Evolutionary conservation across 2,113 vertebrate genomes (phyloP), one percentile per base, ranked within the genome.

Genomic region (Poecilia latipinna): DNA sequence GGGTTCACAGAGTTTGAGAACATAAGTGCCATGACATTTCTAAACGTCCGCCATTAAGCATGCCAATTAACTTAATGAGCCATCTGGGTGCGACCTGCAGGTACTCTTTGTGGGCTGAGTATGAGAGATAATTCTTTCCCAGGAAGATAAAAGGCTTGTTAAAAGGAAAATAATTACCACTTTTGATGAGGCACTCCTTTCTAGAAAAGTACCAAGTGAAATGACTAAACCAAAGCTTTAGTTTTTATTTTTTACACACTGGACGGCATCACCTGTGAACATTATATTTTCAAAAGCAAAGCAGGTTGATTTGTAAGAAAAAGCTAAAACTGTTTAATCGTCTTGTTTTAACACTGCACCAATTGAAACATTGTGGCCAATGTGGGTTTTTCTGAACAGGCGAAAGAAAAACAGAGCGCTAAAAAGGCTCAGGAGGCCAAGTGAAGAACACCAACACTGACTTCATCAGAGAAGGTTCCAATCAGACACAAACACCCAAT

Each of bases 381-480:
- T 78, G 8, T 77, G 68, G 32, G 33, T 48, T 61, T 42, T 80
- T 77, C 37, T 71, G 68, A 12, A 61, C 75, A 99, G 97, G 97
- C 97, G 0, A 99, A 99, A 93, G 97, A 98, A 94, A 99, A 99
- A 92, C 97, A 99, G 92, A 96, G 96, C 82, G 95, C 97, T 92
- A 98, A 98, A 94, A 98, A 98, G 94, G 95, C 94, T 78, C 97
- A 98, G 93, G 97, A 98, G 90, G 96, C 97, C 87, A 99, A 99
- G 92, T 99, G 92, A 96, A 72, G 51, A 35, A 12, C 66, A 61
- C 12, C 61, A 29, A 69, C 31, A 54, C 5, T 48, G 28, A 57
- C 73, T 35, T 54, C 62, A 74, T 8, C 66, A 77, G 65, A 75
- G 44, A 75, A 62, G 71, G 62, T 61, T 79, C 33, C 44, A 32